Evolutionary conservation across 2,113 vertebrate genomes (phyloP), one percentile per base, ranked within the genome.

Genomic region (Esox niger): DNA sequence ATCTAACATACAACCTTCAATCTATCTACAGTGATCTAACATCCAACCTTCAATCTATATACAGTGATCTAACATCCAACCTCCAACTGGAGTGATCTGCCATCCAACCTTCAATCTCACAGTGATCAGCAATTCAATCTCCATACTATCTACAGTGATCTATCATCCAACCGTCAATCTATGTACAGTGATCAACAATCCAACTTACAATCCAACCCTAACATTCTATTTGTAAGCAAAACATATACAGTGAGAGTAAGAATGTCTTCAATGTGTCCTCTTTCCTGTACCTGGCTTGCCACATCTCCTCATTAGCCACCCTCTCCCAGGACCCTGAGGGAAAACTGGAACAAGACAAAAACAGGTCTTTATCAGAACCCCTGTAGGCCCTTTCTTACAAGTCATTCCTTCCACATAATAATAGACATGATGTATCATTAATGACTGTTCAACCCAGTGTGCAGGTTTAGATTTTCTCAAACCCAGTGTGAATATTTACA

Each of bases 231-330:
- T 76, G 70, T 66, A 74, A 33, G 20, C 55, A 68, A 60, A 64
- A 79, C 62, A 52, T 63, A 68, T 52, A 33, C 35, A 3, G 67
- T 26, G 66, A 69, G 52, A 70, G 20, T n/a, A 9, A 29, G n/a
- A 27, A 27, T 6, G 31, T 38, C 55, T 80, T 29, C 46, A 21
- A 63, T 21, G 57, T 78, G 75, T 4, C 74, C n/a, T 20, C 17
- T 27, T 59, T 65, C 75, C 91, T 52, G 26, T 86, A 98, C 97
- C 97, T 96, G 86, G 97, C 94, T 89, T 99, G 97, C 97, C 97
- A 99, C 97, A 99, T 98, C 86, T 99, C 97, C 85, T 98, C 97
- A 8, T 98, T 98, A 82, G 95, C 96, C 1, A 99, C 93, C 27
- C 89, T 91, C 86, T 99, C 97, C 97, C 97, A 99, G 55, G 96